These are phyloP conservation scores for Arenaria interpres DNA, from an alignment of 2,113 vertebrate genomes.

Conservation along the genomic window DNA sequence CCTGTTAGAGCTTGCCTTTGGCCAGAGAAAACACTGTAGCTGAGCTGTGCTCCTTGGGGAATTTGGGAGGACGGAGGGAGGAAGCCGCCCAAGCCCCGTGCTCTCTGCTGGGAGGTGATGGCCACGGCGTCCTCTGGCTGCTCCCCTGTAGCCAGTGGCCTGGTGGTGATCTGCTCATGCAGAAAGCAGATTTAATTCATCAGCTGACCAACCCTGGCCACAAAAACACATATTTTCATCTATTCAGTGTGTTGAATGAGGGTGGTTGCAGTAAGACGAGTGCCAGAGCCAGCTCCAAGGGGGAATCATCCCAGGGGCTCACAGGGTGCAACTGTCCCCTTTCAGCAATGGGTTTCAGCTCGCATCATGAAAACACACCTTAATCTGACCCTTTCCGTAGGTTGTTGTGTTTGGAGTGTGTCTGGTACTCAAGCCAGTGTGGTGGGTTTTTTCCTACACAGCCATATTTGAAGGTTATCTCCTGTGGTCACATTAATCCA, in stretches of 20 bases:
- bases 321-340: not conserved
- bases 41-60: not conserved
- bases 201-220: not conserved
- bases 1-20: not conserved
- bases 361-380: not conserved
- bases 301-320: not conserved
- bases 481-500: not conserved
- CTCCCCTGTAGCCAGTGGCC: constrained; percentile 72
- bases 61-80: constrained; percentile 36
- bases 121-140: constrained; percentile 42
- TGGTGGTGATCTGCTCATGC: not conserved
- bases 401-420: not conserved
- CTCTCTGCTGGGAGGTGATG: constrained; percentile 78
- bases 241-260: not conserved
- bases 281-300: not conserved
- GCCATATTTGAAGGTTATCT: not conserved
- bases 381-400: not conserved
- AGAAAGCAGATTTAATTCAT: not conserved
- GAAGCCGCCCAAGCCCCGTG: constrained; percentile 70
- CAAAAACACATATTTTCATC: not conserved
- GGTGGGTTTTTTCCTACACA: not conserved
- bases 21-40: not conserved
- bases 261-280: not conserved
- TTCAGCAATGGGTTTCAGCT: not conserved
- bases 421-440: not conserved